Evolutionary conservation across 2,888 invertebrate genomes (phyloP), one percentile per base, ranked within the genome.

Genomic region (Meiosimyza decipiens): DNA sequence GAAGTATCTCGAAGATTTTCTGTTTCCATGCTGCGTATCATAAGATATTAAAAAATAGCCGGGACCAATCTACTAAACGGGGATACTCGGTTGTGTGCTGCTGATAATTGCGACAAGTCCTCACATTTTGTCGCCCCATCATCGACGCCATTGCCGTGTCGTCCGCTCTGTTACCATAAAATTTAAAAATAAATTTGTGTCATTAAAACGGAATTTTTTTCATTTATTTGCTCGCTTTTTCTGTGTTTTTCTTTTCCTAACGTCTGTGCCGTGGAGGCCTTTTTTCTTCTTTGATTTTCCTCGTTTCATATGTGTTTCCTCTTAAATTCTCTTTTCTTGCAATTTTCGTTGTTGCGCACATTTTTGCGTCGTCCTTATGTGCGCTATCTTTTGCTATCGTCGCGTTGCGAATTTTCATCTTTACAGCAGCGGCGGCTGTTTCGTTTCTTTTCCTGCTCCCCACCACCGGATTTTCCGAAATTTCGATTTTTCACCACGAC

Each of bases 291-390:
- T 57, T 51, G 40, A 15, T 50, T 71, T 49, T 47, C 52, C 68
- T 66, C 62, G 74, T 40, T 62, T 57, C 47, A 51, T 64, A 71
- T 33, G 73, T 72, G 74, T 75, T 74, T 76, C 73, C 71, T 57
- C 22, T 69, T 22, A 60, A 33, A 47, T 59, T 12, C 33, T 40
- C 18, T 57, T 15, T 49, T 75, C n/a, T 51, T n/a, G 18, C 54
- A 15, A 52, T 40, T 9, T 40, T 49, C 33, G 59, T 40, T 60
- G 47, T 49, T 68, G 65, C 66, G 66, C 66, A 52, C 62, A 51
- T 62, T 64, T 65, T 59, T 64, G 57, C 59, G 50, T 69, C 54
- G 59, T 68, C 55, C 40, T 15, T 13, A 7, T 49, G 55, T 57
- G 33, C 49, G 12, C 13, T 28, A 33, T 47, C 57, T 68, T 49